phyloP scores from a whole-genome alignment of 2,888 invertebrate species.

The Sericinus montela region DNA sequence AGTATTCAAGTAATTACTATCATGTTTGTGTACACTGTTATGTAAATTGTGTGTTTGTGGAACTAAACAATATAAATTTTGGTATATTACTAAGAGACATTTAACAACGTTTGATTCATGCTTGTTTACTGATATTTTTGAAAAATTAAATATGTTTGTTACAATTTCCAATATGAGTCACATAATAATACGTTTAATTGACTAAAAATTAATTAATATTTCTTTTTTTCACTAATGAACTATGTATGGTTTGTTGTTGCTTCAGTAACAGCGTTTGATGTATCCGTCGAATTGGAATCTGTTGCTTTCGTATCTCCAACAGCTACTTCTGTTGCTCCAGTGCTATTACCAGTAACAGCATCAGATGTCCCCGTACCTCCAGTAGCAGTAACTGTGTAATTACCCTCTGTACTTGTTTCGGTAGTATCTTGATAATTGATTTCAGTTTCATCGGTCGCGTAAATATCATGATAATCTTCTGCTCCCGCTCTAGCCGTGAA shows the following conservation, averaged over 20 bases:
- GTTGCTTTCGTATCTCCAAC: neutral
- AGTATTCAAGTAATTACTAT: no score
- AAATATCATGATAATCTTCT: conserved; percentile 34
- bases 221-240: neutral
- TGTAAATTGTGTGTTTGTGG: no score
- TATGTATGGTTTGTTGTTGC: neutral
- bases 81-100: no score
- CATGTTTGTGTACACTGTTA: no score
- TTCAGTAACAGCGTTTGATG: neutral
- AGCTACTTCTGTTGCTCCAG: neutral
- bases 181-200: no score
- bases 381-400: neutral
- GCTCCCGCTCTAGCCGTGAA: conserved; percentile 39
- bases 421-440: neutral
- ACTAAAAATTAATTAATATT: no score
- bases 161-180: no score
- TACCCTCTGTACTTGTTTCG: neutral
- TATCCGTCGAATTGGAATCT: neutral
- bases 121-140: no score
- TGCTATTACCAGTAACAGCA: neutral
- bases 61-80: no score
- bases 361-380: neutral
- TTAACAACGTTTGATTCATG: no score
- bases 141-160: no score
- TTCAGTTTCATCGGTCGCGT: conserved; percentile 10